Evolutionary conservation across 30 jellyfish, hydroid and myxozoan genomes (phyloP), one percentile per base, ranked within the genome.

Genomic region (Mastigias papua): DNA sequence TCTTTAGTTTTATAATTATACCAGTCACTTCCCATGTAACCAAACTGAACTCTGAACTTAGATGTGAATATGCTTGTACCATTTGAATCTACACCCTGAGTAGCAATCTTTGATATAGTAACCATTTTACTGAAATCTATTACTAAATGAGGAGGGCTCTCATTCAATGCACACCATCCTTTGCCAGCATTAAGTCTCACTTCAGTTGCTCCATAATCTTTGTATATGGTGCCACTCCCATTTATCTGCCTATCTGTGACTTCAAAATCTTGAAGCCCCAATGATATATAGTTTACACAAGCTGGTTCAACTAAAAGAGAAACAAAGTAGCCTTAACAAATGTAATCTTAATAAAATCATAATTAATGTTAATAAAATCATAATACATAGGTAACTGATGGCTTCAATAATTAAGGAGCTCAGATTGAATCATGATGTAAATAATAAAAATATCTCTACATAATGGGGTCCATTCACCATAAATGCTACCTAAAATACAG

Each of bases 151-250:
- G 91, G 91, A 4, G 17, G 30, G 22, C 32, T 6, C 71, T 9
- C 77, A 46, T 46, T 65, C 34, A 35, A 1, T 10, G 72, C 83
- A 57, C 91, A 81, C 91, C 91, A 81, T 8, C 91, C 91, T n/a
- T 69, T 67, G 60, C 91, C 91, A 66, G 25, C 51, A 46, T 46
- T 81, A 0, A 81, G 16, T 21, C 66, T 67, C 16, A 78, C 57
- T 37, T 81, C 84, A 21, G 78, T 22, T 42, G 84, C 91, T 3
- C 11, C 28, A 32, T 78, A 71, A 34, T 81, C 46, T 21, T 49
- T n/a, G 19, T 16, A 63, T 57, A 62, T 23, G 20, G 60, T 16
- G 15, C 65, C 62, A 65, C 21, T 0, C 29, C 62, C 32, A 26
- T 17, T 21, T n/a, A 64, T 30, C 21, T 66, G 84, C n/a, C 33